Evolutionary conservation across 2,888 invertebrate species (phyloP), one percentile per base, ranked within the genome.

Genomic region (Cactoblastis cactorum): DNA sequence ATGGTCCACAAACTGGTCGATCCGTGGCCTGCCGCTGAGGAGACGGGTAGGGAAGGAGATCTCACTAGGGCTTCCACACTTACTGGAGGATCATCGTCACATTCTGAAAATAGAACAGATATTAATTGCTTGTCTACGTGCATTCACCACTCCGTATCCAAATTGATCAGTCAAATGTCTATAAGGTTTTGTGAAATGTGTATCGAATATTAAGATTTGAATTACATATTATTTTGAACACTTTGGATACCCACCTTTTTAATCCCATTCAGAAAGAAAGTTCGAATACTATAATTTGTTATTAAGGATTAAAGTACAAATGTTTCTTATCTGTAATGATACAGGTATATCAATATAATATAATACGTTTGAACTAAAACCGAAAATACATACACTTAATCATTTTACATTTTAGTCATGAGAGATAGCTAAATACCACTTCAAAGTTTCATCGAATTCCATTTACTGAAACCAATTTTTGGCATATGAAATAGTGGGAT

Each of bases 1-100:
- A 95, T 93, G 63, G 95, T 93, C 80, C 95, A 94, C 64, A 95
- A 83, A 67, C 93, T 93, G 75, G 95, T 94, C 71, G 75, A 74
- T 46, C 74, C 77, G 65, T 80, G 80, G 59, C 65, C 69, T 47
- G 77, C 68, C 11, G 74, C 72, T 51, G 77, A 75, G 67, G 86
- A 86, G 61, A 86, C 80, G 49, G 90, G 90, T 66, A 90, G 74
- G 37, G 86, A 86, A 19, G 90, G 86, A 24, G 90, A 90, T 56
- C 90, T 70, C 57, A 88, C 89, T 62, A 90, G 69, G 52, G 82
- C 80, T 54, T 90, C 90, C 58, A 87, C 71, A 19, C 14, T 41
- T 51, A 81, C 71, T 32, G 77, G 71, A 47, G 71, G 69, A 54
- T 90, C 89, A 58, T 90, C 90, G 72, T 90, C 90, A 66, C 87